Base-by-base conservation (phyloP, 2,797 vertebrate genomes). In the Typhlichthys eigenmanni region DNA sequence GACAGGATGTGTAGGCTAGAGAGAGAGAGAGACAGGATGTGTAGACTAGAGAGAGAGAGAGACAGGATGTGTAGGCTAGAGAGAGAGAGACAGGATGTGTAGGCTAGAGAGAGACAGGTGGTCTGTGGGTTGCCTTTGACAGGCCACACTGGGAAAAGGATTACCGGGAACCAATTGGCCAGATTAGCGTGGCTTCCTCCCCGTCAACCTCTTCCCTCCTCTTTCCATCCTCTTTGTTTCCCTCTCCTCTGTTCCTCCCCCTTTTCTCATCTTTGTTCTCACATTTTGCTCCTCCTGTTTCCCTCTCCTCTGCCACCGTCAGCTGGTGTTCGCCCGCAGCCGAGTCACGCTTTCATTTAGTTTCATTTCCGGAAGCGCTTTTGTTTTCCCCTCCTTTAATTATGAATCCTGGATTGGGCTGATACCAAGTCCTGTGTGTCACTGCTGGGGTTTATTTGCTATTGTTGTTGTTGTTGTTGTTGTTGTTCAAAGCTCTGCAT, bases 141-240 rank as follows among this genome's bases (percentile, higher is more conserved):
- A n/a, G 47, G 47, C 13, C 8, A 47, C 47, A n/a, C 11, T 47
- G 47, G 84, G 79, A 68, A 74, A 71, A 62, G 89, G 85, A 88
- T 90, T 88, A 89, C 70, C 64, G 68, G 73, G 77, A 85, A 87
- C 84, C 88, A 90, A 90, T 88, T 89, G 87, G 82, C 82, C 77
- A 86, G 85, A 90, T 89, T 89, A 90, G 82, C 82, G 78, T 73
- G 83, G 81, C 77, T 77, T 76, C 80, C 78, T 79, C 79, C 84
- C 86, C 79, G 79, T 84, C 65, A 72, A 61, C 24, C 63, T 60
- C 46, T 4, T 62, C 68, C 47, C 14, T 38, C 49, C 50, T 19
- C 54, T 24, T 7, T 5, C 38, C 49, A 52, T 53, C 29, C 13
- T 19, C 55, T 32, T 46, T 56, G 43, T 24, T 24, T 43, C 13